Conservation (phyloP, 2,797 vertebrate genomes). For the Hypotaenidia philippensis region DNA sequence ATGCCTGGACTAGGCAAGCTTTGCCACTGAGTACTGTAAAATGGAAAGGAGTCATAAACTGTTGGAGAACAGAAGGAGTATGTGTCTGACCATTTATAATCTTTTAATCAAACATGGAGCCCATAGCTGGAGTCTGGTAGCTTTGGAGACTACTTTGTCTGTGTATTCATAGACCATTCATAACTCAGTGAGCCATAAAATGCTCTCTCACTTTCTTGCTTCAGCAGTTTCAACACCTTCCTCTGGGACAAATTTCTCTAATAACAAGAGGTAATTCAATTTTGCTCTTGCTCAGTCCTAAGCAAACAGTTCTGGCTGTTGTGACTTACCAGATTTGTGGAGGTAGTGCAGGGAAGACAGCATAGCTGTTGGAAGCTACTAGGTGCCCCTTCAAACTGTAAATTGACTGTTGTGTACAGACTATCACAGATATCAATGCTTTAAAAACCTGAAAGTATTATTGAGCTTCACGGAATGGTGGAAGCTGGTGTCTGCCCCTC, state of each 20-base stretch:
- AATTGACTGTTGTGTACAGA: neutral
- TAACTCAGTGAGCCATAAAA: conserved; percentile 72
- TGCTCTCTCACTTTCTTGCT: conserved; percentile 75
- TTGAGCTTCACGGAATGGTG: neutral
- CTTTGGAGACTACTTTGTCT: conserved; percentile 56
- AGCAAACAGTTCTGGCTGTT: conserved; percentile 38
- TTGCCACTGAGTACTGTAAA: conserved; percentile 59
- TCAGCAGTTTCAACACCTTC: conserved; percentile 70
- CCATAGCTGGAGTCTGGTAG: conserved; percentile 22
- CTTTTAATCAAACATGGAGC: conserved; percentile 73
- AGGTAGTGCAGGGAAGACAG: neutral
- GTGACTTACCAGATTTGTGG: neutral
- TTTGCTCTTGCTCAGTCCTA: conserved; percentile 65
- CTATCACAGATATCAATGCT: neutral
- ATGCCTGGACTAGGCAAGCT: conserved; percentile 55
- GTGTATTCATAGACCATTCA: conserved; percentile 44
- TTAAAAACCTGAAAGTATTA: neutral
- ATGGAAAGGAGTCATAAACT: conserved; percentile 69
- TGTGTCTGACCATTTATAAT: conserved; percentile 72
- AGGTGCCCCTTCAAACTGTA: neutral
- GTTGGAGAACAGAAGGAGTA: conserved; percentile 68
- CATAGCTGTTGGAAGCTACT: neutral
- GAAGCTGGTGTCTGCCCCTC: neutral
- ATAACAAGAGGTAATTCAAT: conserved; percentile 80
- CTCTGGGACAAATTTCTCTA: conserved; percentile 78